Conservation (phyloP, 2,113 vertebrate genomes). For the Lepus timidus region DNA sequence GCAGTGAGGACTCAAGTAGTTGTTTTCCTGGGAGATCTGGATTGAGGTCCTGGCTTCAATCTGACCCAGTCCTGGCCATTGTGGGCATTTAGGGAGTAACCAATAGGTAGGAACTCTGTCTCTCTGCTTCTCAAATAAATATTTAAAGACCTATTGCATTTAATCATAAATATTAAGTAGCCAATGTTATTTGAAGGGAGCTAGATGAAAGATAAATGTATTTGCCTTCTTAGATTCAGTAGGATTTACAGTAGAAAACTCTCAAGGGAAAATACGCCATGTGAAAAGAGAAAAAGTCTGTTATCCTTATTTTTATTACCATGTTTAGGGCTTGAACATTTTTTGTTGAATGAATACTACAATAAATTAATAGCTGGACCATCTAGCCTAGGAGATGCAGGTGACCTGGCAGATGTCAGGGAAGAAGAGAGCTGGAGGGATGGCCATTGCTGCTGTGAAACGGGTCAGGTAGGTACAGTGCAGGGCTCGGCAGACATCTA, state of each 20-base stretch:
- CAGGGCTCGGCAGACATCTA: not conserved
- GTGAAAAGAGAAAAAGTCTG: not conserved
- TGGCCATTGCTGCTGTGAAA: not conserved
- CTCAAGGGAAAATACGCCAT: not conserved
- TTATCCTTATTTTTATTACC: constrained; percentile 10
- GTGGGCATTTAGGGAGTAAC: too few species aligned
- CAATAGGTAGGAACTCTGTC: too few species aligned
- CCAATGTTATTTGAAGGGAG: not conserved
- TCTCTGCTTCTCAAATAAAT: too few species aligned
- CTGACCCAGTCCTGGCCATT: too few species aligned
- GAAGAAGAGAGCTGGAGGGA: not conserved
- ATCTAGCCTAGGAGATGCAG: not conserved
- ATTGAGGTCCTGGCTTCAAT: too few species aligned
- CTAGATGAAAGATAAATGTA: not conserved
- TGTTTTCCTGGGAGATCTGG: too few species aligned
- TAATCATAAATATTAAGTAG: constrained; percentile 23
- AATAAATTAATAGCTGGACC: not conserved
- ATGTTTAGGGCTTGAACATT: not conserved
- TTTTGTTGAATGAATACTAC: not conserved
- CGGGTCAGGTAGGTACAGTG: not conserved
- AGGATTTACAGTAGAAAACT: constrained; percentile 20
- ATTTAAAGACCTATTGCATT: too few species aligned
- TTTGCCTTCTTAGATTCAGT: not conserved
- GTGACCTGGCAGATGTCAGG: not conserved
- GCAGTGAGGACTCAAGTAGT: too few species aligned